Conservation (phyloP, 2,113 vertebrate species). For the Genyomyrus donnyi region DNA sequence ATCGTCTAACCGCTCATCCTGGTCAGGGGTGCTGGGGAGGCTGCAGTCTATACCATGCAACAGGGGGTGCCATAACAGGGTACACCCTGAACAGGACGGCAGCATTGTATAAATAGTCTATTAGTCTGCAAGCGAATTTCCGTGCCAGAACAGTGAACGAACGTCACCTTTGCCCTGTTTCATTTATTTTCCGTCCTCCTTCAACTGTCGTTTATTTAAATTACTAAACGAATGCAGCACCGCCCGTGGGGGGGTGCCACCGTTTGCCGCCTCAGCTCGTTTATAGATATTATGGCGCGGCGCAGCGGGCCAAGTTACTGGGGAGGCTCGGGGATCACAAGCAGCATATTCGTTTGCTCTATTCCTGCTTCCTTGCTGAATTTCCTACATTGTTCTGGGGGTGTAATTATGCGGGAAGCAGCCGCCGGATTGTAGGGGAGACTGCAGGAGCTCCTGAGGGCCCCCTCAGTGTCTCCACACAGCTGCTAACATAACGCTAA, state of each 20-base stretch:
- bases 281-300: not conserved
- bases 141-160: not conserved
- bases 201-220: not conserved
- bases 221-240: not conserved
- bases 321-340: not conserved
- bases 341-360: not conserved
- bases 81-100: not conserved
- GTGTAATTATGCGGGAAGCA: not conserved
- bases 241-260: not conserved
- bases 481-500: not conserved
- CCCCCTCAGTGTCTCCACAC: not conserved
- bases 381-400: not conserved
- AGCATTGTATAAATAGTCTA: not conserved
- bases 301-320: not conserved
- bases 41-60: not conserved
- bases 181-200: not conserved
- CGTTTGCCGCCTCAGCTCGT: slow-evolving; percentile 2
- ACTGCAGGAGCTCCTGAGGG: not conserved
- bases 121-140: not conserved
- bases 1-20: not conserved
- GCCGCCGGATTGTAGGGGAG: not conserved
- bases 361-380: slow-evolving; percentile 1
- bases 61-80: not conserved
- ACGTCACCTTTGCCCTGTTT: not conserved
- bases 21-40: not conserved